A percentile compares a stretch with the other conserved stretches of the same genome.
These are phyloP conservation scores for Hippocampus barbouri DNA, from an alignment of 2,113 vertebrate genomes.

Conservation along the genomic window DNA sequence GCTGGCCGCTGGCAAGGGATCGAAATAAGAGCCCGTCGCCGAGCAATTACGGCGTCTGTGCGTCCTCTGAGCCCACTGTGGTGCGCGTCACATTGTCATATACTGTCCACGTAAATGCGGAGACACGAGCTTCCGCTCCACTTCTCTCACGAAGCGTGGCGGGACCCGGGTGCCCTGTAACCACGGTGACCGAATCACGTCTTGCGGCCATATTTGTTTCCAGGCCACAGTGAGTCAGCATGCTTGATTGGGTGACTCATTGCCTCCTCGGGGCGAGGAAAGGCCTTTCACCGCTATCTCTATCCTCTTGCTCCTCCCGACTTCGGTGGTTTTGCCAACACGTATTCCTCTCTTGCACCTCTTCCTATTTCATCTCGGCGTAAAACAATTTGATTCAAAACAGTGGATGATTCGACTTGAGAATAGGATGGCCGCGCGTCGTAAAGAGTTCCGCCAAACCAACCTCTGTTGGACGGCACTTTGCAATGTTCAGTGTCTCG, in stretches of 20 bases:
- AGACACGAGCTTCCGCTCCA: constrained; percentile 32
- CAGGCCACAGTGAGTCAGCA: constrained; percentile 56
- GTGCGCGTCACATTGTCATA: constrained; percentile 17
- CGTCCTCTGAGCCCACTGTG: constrained; percentile 31
- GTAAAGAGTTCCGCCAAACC: too few species aligned
- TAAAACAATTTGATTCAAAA: too few species aligned
- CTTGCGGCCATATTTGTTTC: constrained; percentile 34
- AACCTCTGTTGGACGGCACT: too few species aligned
- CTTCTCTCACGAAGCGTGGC: constrained; percentile 19
- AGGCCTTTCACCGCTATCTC: constrained; percentile 48
- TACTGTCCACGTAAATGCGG: constrained; percentile 32
- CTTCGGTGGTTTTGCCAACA: neutral
- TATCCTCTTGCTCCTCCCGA: constrained; percentile 14
- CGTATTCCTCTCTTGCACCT: neutral
- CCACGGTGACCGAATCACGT: constrained; percentile 48
- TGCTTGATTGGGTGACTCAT: constrained; percentile 54
- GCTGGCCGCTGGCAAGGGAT: constrained; percentile 34
- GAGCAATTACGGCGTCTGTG: constrained; percentile 51
- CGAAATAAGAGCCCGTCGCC: constrained; percentile 50
- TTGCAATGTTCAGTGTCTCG: too few species aligned
- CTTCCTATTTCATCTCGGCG: neutral
- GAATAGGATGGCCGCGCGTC: too few species aligned
- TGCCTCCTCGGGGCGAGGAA: constrained; percentile 49
- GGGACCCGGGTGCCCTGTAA: constrained; percentile 32
- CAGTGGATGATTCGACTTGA: too few species aligned